phyloP scores from a whole-genome alignment of 2,888 invertebrate genomes.

The Anthrax anthrax region DNA sequence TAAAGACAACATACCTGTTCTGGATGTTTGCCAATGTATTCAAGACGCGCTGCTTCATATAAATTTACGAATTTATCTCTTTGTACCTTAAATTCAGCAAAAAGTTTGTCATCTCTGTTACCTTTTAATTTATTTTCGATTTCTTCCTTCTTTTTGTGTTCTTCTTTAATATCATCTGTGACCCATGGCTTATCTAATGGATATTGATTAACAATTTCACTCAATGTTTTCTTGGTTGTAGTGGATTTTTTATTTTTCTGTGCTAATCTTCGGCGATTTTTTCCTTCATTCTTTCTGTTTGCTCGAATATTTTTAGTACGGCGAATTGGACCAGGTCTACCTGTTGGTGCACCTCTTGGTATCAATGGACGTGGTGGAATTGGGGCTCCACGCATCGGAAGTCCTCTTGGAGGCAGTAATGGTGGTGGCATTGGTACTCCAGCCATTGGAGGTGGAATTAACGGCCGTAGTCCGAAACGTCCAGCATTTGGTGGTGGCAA shows the following conservation, averaged over 20 bases:
- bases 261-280: neutral
- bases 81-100: constrained; percentile 42
- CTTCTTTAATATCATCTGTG: constrained; percentile 39
- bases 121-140: constrained; percentile 36
- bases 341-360: constrained; percentile 1
- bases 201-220: constrained; percentile 32
- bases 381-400: constrained; percentile 7
- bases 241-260: constrained; percentile 1
- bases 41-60: constrained; percentile 40
- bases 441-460: constrained; percentile 10
- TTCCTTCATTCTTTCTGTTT: constrained; percentile 4
- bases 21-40: constrained; percentile 39
- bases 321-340: constrained; percentile 7
- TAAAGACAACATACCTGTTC: constrained; percentile 29
- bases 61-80: constrained; percentile 42
- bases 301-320: constrained; percentile 7
- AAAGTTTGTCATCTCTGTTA: constrained; percentile 38
- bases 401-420: constrained; percentile 5
- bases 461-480: constrained; percentile 10
- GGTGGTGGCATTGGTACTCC: constrained; percentile 9
- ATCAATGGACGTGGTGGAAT: constrained; percentile 2
- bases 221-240: constrained; percentile 26
- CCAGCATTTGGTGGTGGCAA: constrained; percentile 18
- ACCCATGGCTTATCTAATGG: constrained; percentile 44
- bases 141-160: constrained; percentile 40